Evolutionary conservation across 1,140 invertebrate genomes (phyloP), one percentile per base, ranked within the genome.

Genomic region (Anoplophora glabripennis): DNA sequence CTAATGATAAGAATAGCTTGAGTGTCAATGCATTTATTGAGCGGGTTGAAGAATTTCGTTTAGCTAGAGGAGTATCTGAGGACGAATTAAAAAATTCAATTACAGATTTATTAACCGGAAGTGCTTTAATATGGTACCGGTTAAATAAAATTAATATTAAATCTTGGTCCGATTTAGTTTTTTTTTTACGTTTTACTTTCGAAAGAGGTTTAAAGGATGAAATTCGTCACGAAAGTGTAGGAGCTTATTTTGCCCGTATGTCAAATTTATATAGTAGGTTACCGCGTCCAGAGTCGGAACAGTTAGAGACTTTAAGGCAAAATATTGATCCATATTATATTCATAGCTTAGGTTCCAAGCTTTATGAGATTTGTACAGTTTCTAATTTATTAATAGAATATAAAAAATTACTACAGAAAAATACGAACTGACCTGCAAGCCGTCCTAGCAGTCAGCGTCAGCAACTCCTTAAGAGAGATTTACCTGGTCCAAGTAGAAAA

Each of bases 141-240:
- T 44, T 44, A 15, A 10, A 17, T 14, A 48, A 28, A 28, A 21
- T n/a, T 48, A 48, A 34, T 48, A 21, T 48, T 34, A 48, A 21
- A 28, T 48, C 21, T 10, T 33, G 4, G 14, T 21, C 46, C 9
- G 17, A 48, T 48, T 12, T 48, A 12, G n/a, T 48, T n/a, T 4
- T 33, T 33, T 10, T 34, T 9, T 28, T 48, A 14, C 21, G 14
- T 4, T 48, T 48, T 11, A 34, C 46, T 8, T 48, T 28, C 14
- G 17, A 48, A 34, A 8, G 10, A 18, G 46, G 14, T 14, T 10
- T 34, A 4, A 33, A 48, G 14, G 17, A 48, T 10, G 18, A 48
- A 14, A 34, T 34, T 1, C 9, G 46, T 28, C 12, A 7, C n/a
- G n/a, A n/a, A n/a, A n/a, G n/a, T n/a, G n/a, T n/a, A n/a, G n/a